Percentiles rank a stretch among this genome's conserved stretches.
Conservation (phyloP, 1,140 invertebrate genomes). For the Mercenaria mercenaria region DNA sequence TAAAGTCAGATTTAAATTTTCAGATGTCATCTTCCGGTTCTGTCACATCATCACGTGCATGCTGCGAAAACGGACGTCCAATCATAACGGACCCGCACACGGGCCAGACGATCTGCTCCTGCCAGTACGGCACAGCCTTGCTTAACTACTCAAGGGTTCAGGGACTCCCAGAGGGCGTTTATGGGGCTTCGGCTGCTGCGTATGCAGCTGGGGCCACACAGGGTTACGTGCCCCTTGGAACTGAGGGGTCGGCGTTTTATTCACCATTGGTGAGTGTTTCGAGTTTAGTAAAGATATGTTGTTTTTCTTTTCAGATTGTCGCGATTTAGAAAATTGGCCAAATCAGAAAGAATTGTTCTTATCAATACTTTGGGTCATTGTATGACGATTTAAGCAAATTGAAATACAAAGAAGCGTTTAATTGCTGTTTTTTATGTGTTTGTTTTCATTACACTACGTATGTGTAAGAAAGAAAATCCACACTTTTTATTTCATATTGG, state of each 20-base stretch:
- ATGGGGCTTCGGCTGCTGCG: slow-evolving; percentile 73
- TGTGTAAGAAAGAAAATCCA: too few relatives aligned
- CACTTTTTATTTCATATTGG: too few relatives aligned
- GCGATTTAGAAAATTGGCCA: too few relatives aligned
- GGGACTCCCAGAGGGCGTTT: slow-evolving; percentile 84
- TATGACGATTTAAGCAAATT: too few relatives aligned
- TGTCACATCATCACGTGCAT: slow-evolving; percentile 84
- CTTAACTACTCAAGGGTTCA: slow-evolving; percentile 89
- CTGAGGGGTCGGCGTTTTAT: slow-evolving; percentile 92
- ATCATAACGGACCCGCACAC: slow-evolving; percentile 98
- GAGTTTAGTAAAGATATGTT: background rate
- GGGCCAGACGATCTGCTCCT: slow-evolving; percentile 97
- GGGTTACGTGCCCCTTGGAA: slow-evolving; percentile 81
- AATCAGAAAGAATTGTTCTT: too few relatives aligned
- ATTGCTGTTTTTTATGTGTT: too few relatives aligned
- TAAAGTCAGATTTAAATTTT: too few relatives aligned
- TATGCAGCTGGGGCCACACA: slow-evolving; percentile 80
- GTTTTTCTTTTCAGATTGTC: background rate
- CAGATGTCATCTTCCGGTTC: slow-evolving; percentile 76
- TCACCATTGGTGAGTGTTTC: slow-evolving; percentile 96
- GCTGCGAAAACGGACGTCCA: slow-evolving; percentile 97
- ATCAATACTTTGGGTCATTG: background rate
- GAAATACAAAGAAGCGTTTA: too few relatives aligned
- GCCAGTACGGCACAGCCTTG: slow-evolving; percentile 91
- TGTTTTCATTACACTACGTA: too few relatives aligned